Conservation (phyloP, 2,888 invertebrate species). For the Glyphotaelius pellucidus region DNA sequence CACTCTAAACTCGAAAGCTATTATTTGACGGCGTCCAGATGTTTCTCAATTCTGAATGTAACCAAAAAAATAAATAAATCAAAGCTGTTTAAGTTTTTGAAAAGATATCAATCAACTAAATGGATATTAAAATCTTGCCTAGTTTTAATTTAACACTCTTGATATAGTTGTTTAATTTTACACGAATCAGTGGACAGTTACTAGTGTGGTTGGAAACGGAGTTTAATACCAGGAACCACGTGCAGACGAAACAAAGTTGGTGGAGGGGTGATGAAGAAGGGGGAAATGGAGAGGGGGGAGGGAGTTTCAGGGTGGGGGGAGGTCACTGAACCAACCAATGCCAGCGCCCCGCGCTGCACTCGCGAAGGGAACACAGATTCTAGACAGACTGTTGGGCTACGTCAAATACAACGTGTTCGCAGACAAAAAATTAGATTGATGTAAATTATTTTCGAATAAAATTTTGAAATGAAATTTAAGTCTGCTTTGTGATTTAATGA, state of each 20-base stretch:
- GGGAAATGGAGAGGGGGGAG: background rate
- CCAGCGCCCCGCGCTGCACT: constrained; percentile 61
- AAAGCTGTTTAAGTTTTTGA: background rate
- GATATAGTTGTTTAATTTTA: background rate
- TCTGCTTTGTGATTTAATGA: background rate
- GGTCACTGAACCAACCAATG: constrained; percentile 58
- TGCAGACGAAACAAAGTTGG: constrained; percentile 12
- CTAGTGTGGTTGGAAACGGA: background rate
- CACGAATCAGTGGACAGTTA: background rate
- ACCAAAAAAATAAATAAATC: constrained; percentile 12
- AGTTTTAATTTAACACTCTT: too few species aligned
- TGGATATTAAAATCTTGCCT: too few species aligned
- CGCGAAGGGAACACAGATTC: constrained; percentile 23
- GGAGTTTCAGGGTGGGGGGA: constrained; percentile 45
- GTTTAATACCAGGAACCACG: constrained; percentile 44
- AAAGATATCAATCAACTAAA: background rate
- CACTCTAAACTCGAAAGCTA: constrained; percentile 11
- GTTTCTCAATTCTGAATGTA: constrained; percentile 22
- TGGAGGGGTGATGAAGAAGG: constrained; percentile 14
- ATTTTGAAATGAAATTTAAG: background rate
- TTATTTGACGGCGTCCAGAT: constrained; percentile 41
- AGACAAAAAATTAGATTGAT: background rate
- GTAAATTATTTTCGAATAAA: background rate
- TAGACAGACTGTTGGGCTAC: constrained; percentile 39
- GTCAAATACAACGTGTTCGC: constrained; percentile 38